Conservation (phyloP, 2,888 invertebrate genomes). For the Actias luna region DNA sequence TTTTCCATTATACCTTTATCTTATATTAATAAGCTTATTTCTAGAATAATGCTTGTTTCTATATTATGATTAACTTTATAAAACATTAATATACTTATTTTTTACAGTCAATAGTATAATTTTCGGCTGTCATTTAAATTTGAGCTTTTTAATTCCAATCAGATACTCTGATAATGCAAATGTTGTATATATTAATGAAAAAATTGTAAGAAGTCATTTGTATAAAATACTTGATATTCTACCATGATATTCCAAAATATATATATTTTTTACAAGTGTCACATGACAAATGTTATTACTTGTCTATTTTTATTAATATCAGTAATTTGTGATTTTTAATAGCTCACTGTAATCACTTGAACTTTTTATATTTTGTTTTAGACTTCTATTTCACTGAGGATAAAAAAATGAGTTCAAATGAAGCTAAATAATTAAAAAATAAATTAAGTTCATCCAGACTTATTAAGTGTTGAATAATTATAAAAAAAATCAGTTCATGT, state of each 20-base stretch:
- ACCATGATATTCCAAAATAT: slow-evolving; percentile 39
- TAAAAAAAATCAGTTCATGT: no score
- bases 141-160: slow-evolving; percentile 16
- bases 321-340: not conserved
- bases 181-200: no score
- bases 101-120: slow-evolving; percentile 18
- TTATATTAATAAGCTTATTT: slow-evolving; percentile 1
- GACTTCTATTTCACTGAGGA: not conserved
- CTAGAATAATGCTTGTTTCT: slow-evolving; percentile 12
- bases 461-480: no score
- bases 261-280: not conserved
- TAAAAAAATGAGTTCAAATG: not conserved
- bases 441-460: not conserved
- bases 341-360: no score
- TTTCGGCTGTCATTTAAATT: slow-evolving; percentile 23
- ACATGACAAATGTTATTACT: not conserved
- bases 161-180: not conserved
- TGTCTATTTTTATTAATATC: not conserved
- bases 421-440: not conserved
- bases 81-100: slow-evolving; percentile 12
- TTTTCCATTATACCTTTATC: not conserved
- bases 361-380: no score
- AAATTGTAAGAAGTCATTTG: not conserved
- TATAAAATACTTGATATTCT: not conserved
- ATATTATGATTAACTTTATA: slow-evolving; percentile 11